Conservation (phyloP, 2,113 vertebrate species). For the Picathartes gymnocephalus region DNA sequence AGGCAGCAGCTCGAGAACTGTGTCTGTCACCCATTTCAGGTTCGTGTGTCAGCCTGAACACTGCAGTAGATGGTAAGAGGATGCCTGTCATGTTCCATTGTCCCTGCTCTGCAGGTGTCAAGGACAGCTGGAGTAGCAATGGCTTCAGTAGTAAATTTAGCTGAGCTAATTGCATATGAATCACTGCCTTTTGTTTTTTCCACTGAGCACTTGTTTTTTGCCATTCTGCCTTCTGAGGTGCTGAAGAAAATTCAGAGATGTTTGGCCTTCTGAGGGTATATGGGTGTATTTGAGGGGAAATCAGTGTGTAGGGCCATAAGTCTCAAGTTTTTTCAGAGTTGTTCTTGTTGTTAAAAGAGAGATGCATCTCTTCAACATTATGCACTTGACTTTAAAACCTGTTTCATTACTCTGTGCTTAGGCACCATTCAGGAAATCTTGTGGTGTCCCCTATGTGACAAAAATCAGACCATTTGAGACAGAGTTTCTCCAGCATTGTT, state of each 20-base stretch:
- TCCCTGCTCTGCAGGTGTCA: constrained; percentile 47
- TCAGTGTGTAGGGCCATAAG: neutral
- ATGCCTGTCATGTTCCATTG: constrained; percentile 43
- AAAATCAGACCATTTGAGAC: neutral
- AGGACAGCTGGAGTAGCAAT: constrained; percentile 41
- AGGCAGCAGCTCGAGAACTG: neutral
- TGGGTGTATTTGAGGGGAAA: neutral
- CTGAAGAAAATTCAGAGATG: neutral
- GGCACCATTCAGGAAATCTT: neutral
- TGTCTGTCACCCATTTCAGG: neutral
- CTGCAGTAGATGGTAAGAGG: neutral
- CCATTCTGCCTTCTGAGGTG: neutral
- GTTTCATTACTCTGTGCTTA: neutral
- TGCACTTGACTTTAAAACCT: neutral
- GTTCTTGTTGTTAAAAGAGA: neutral
- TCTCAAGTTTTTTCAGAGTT: neutral
- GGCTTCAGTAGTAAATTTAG: constrained; percentile 39
- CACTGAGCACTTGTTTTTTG: neutral
- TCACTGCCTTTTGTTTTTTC: constrained; percentile 31
- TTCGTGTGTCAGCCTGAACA: neutral
- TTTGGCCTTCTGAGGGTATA: neutral
- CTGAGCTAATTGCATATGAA: constrained; percentile 45
- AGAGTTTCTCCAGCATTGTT: neutral
- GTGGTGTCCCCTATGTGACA: neutral
- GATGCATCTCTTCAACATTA: neutral